A percentile compares a stretch with the other conserved stretches of the same genome.
phyloP scores from a whole-genome alignment of 2,113 vertebrate genomes.

The Protobothrops flavoviridis region DNA sequence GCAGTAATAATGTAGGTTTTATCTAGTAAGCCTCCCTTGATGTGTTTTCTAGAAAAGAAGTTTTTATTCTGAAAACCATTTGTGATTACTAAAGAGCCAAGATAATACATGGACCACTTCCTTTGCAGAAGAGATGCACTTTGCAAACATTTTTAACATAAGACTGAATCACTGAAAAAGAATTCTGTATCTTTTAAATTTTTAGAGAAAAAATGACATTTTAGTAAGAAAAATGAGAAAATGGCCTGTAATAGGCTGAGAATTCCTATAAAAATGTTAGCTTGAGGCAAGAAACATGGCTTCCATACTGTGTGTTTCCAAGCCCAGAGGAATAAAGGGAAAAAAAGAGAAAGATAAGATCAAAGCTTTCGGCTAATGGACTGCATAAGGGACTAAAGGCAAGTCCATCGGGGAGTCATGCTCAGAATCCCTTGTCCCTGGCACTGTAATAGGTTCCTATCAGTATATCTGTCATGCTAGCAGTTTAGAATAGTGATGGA shows the following conservation, averaged over 20 bases:
- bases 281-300: background rate
- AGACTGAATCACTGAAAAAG: background rate
- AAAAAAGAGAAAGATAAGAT: background rate
- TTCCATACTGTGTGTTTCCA: background rate
- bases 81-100: background rate
- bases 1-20: background rate
- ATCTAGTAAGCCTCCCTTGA: background rate
- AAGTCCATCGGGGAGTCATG: background rate
- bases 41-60: background rate
- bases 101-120: background rate
- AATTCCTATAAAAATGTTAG: background rate
- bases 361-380: background rate
- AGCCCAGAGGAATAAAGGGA: conserved; percentile 1
- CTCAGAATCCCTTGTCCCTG: background rate
- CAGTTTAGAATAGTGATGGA: background rate
- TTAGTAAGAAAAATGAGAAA: background rate
- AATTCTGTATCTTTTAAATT: background rate
- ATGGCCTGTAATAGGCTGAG: background rate
- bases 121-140: background rate
- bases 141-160: background rate
- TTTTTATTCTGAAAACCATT: background rate
- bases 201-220: background rate
- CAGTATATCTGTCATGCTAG: background rate
- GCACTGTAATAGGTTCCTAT: background rate
- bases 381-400: background rate